Evolutionary conservation across 2,888 invertebrate genomes (phyloP).

Genomic region (Seladonia tumulorum): DNA sequence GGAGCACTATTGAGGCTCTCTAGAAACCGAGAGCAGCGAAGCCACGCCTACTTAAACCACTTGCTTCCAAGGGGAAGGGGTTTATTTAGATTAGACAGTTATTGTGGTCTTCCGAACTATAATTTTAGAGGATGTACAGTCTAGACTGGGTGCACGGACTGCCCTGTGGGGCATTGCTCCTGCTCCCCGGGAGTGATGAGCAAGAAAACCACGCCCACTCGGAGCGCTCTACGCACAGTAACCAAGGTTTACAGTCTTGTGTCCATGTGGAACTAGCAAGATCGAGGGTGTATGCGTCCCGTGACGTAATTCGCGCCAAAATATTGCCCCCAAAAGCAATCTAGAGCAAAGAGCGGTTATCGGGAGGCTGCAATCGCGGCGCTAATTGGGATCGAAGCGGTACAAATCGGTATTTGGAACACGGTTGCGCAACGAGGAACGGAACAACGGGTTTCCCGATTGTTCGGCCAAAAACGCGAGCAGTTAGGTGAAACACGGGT

Average conservation of each 20-base stretch:
- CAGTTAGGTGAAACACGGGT: neutral
- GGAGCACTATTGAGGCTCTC: neutral
- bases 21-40: neutral
- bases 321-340: neutral
- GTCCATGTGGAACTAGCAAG: neutral
- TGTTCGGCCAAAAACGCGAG: neutral
- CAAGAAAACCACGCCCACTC: neutral
- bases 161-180: neutral
- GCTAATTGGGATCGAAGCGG: neutral
- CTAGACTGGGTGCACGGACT: neutral
- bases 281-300: neutral
- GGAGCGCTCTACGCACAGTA: neutral
- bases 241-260: neutral
- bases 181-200: neutral
- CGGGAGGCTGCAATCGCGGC: neutral
- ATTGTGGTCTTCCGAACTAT: neutral
- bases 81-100: neutral
- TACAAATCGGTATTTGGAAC: neutral
- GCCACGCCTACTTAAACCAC: neutral
- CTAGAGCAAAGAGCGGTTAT: neutral
- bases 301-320: neutral
- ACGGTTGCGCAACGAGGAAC: neutral
- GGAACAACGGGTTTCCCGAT: neutral
- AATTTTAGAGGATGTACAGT: neutral
- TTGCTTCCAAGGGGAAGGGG: neutral